A percentile compares a stretch with the other conserved stretches of the same genome.
These are phyloP conservation scores for Parnassius apollo DNA, from an alignment of 2,888 invertebrate genomes.

Conservation along the genomic window DNA sequence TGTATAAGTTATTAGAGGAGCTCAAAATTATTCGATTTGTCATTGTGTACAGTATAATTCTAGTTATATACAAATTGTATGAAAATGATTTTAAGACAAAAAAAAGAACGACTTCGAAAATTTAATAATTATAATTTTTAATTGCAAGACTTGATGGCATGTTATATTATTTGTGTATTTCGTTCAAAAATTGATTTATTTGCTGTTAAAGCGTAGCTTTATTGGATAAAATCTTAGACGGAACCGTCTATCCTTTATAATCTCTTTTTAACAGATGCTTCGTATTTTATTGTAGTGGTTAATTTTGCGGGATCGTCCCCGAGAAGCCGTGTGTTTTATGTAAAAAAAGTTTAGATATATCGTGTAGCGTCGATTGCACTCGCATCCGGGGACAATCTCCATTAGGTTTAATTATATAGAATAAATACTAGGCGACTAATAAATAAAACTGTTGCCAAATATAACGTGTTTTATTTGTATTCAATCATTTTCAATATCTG, in stretches of 20 bases:
- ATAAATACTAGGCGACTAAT: conserved; percentile 37
- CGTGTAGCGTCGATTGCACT: background rate
- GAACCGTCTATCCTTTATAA: conserved; percentile 40
- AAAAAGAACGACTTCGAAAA: background rate
- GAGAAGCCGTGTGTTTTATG: conserved; percentile 18
- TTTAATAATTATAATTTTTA: conserved; percentile 1
- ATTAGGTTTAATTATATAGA: conserved; percentile 35
- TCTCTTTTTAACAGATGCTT: conserved; percentile 37
- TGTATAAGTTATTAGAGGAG: background rate
- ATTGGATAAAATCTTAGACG: conserved; percentile 23
- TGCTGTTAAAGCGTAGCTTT: conserved; percentile 7
- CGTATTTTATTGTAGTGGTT: conserved; percentile 39
- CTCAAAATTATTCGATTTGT: background rate
- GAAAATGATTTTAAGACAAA: background rate
- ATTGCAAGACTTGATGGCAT: conserved; percentile 5
- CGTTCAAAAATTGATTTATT: conserved; percentile 28
- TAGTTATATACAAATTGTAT: background rate
- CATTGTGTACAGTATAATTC: background rate
- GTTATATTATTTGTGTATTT: conserved; percentile 28
- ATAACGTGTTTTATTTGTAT: conserved; percentile 36
- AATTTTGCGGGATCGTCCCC: conserved; percentile 26
- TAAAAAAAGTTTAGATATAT: conserved; percentile 19
- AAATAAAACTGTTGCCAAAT: conserved; percentile 44
- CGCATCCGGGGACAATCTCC: conserved; percentile 22
- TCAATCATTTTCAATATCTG: too few species aligned